Percentiles rank a stretch among this genome's conserved stretches.
These are phyloP conservation scores for Neostethus bicornis DNA, from an alignment of 2,797 vertebrate genomes.

Conservation along the genomic window DNA sequence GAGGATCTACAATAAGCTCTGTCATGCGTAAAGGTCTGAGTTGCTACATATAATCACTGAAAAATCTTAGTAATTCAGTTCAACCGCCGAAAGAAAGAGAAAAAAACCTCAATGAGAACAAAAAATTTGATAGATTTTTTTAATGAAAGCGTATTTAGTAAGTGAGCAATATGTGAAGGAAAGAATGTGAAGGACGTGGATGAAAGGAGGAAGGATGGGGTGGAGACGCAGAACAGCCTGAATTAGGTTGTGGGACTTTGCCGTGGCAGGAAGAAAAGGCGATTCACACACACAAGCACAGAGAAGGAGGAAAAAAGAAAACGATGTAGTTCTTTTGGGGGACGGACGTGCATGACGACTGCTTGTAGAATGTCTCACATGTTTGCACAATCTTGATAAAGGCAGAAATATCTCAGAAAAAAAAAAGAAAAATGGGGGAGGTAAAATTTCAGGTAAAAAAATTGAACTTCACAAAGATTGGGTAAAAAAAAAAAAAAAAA, in stretches of 20 bases:
- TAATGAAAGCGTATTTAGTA: constrained; percentile 32
- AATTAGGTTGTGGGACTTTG: constrained; percentile 19
- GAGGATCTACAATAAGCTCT: constrained; percentile 49
- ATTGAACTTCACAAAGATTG: constrained; percentile 2
- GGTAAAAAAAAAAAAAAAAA: too few species aligned
- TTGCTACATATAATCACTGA: constrained; percentile 54
- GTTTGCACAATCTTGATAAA: not conserved
- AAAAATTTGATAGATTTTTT: not conserved
- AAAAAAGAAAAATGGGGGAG: constrained; percentile 1
- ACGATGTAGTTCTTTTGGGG: not conserved
- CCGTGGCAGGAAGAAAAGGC: constrained; percentile 32
- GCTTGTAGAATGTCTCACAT: constrained; percentile 20
- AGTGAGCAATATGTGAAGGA: constrained; percentile 44
- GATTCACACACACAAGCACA: constrained; percentile 7
- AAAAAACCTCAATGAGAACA: not conserved
- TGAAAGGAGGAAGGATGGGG: constrained; percentile 57
- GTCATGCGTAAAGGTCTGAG: constrained; percentile 69
- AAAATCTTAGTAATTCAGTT: constrained; percentile 58
- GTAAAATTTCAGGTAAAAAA: constrained; percentile 1
- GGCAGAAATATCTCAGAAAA: constrained; percentile 4
- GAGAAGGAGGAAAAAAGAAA: constrained; percentile 10
- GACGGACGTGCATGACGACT: constrained; percentile 9
- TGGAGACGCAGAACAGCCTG: constrained; percentile 42
- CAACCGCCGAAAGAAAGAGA: constrained; percentile 8
- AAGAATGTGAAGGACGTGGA: constrained; percentile 40